Base-by-base conservation (phyloP, 2,113 vertebrate genomes). In the Rhinolophus ferrumequinum region DNA sequence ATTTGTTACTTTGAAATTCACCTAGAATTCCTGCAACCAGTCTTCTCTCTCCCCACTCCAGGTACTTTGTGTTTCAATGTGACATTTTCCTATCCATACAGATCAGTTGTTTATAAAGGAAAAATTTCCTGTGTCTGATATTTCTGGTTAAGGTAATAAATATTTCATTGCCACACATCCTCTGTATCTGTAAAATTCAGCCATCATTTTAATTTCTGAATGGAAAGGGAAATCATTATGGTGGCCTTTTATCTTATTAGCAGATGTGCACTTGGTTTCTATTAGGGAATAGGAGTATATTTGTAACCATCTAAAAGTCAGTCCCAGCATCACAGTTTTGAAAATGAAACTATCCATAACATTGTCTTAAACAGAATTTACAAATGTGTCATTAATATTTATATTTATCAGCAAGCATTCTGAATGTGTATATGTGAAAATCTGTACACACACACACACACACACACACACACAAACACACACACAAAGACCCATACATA, bases 61-160 rank as follows among this genome's bases (percentile, higher is more conserved):
- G 73, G 21, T 50, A 77, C 73, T 97, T 12, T 96, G 88, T 93
- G 91, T 92, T 96, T 97, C 87, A 92, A 82, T 95, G 72, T 83
- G 89, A 93, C 96, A 30, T 97, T 98, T 98, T 98, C 94, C 93
- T 96, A 97, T 98, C 97, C 96, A 96, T 69, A 76, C 41, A 52
- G 66, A 97, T 97, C 72, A 60, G 90, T 96, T 97, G 97, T 98
- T 96, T 97, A 88, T 96, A 90, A 97, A 98, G 94, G 92, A 75
- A 47, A 95, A 98, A 96, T 95, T 88, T 94, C 70, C 88, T 95
- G 2, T 95, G 94, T 98, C 88, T 98, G 96, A 97, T 97, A 69
- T 95, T 97, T 95, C 89, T 97, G 89, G 97, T 98, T 97, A 86
- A 96, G 97, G 98, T 95, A 92, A 97, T 97, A 96, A 75, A 96